phyloP scores from a whole-genome alignment of 92 coral and sea anemone genomes.

The Siderastrea radians region DNA sequence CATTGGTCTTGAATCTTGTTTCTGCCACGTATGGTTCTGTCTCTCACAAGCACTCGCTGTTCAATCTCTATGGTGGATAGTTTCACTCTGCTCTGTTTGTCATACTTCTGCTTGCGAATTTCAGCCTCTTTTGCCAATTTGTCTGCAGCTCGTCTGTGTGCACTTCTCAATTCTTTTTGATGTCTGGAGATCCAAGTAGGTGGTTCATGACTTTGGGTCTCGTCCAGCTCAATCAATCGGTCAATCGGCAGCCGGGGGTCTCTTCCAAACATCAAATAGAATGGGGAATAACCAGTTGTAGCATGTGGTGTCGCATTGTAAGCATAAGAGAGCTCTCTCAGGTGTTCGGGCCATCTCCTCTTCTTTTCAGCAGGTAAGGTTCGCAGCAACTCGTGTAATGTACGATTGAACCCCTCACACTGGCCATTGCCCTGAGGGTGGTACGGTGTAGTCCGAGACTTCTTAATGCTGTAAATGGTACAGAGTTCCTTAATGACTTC shows the following conservation, averaged over 20 bases:
- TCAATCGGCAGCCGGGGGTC: constrained; percentile 66
- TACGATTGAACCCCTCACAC: constrained; percentile 75
- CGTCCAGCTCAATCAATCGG: constrained; percentile 24
- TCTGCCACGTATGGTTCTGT: constrained; percentile 36
- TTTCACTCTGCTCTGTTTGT: constrained; percentile 21
- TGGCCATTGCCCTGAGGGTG: constrained; percentile 79
- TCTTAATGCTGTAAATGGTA: constrained; percentile 65
- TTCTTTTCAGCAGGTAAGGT: constrained; percentile 52
- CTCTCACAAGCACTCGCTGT: constrained; percentile 50
- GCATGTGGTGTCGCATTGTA: constrained; percentile 82
- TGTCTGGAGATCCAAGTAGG: constrained; percentile 55
- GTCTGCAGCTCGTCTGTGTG: constrained; percentile 43
- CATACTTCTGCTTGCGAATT: constrained; percentile 35
- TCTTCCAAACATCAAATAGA: constrained; percentile 71
- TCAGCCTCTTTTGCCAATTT: constrained; percentile 31
- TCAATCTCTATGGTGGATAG: constrained; percentile 36
- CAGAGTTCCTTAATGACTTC: constrained; percentile 75
- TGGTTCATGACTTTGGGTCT: neutral
- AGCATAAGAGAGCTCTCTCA: constrained; percentile 74
- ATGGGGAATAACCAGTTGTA: constrained; percentile 73
- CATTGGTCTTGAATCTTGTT: constrained; percentile 72
- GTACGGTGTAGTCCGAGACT: constrained; percentile 79
- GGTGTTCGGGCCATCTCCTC: constrained; percentile 80
- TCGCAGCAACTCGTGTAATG: constrained; percentile 72
- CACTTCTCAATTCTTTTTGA: constrained; percentile 46